A percentile compares a stretch with the other conserved stretches of the same genome.
phyloP scores from a whole-genome alignment of 92 coral and sea anemone species.

The Virgularia gustaviana region DNA sequence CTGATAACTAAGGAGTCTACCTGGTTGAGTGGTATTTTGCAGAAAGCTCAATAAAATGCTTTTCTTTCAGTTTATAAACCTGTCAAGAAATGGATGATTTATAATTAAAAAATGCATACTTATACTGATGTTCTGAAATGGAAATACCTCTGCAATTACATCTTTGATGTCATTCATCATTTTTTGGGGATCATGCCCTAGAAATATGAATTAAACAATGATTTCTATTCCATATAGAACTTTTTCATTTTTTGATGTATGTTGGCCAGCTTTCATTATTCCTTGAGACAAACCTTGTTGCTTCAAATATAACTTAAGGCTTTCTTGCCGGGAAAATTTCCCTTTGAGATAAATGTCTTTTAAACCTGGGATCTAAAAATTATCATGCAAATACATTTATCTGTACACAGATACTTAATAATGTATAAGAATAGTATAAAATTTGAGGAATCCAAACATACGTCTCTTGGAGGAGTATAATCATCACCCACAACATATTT shows the following conservation, averaged over 20 bases:
- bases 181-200: constrained; percentile 82
- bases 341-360: constrained; percentile 57
- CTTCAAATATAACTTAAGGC: constrained; percentile 57
- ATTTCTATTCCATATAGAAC: no score
- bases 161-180: constrained; percentile 72
- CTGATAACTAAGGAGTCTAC: constrained; percentile 34
- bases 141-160: constrained; percentile 83
- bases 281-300: constrained; percentile 58
- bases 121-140: not conserved
- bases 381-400: not conserved
- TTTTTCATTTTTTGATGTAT: no score
- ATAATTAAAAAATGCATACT: not conserved
- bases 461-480: constrained; percentile 93
- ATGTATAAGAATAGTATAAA: not conserved
- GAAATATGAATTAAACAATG: not conserved
- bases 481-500: constrained; percentile 89
- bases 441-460: constrained; percentile 11
- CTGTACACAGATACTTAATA: not conserved
- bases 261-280: not conserved
- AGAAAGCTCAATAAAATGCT: constrained; percentile 54
- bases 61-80: constrained; percentile 80
- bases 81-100: constrained; percentile 15
- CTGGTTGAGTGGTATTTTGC: constrained; percentile 61
- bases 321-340: constrained; percentile 62
- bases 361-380: constrained; percentile 66